Evolutionary conservation across 1,140 invertebrate genomes (phyloP), one percentile per base, ranked within the genome.

Genomic region (Leptinotarsa undecemlineata): DNA sequence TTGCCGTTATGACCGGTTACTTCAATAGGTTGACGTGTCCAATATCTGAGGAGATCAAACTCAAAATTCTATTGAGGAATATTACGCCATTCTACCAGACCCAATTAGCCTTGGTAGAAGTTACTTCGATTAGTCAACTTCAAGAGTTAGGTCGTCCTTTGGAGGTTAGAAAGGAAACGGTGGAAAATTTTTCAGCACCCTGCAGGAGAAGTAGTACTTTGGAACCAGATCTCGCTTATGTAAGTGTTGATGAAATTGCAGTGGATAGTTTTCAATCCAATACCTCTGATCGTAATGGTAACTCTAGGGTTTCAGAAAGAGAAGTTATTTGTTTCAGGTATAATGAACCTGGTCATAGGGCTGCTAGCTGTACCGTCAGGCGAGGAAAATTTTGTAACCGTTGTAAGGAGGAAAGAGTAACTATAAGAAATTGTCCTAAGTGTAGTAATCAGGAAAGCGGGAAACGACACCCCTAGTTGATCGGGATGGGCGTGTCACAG

Each of bases 1-100:
- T 84, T 15, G 74, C 83, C 1, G 76, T 82, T 11, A 82, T 83
- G 81, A 15, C 19, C 21, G 75, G 77, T 21, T 51, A 80, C 20
- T 83, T 83, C 64, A 79, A 82, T 4, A 67, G 80, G 14, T 42
- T 83, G 13, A 48, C 68, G 5, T 67, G 42, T 66, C 48, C 68
- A 17, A 23, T 76, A 5, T 20, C 72, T 20, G 70, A 75, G 23
- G 68, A 61, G 19, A 57, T 15, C 8, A 63, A 76, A 64, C 15
- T 76, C 1, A 68, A 61, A 23, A 76, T 73, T n/a, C n/a, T 76
- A 15, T n/a, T 68, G n/a, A 67, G 62, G n/a, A 76, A 76, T 42
- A 26, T 68, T 57, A n/a, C 51, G n/a, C 51, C 51, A 17, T 57
- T 57, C n/a, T 57, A 57, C 14, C 48, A 57, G n/a, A 57, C 48